Evolutionary conservation across 37 sponge, comb jelly and placozoan genomes (phyloP).

Genomic region (Beroe ovata): DNA sequence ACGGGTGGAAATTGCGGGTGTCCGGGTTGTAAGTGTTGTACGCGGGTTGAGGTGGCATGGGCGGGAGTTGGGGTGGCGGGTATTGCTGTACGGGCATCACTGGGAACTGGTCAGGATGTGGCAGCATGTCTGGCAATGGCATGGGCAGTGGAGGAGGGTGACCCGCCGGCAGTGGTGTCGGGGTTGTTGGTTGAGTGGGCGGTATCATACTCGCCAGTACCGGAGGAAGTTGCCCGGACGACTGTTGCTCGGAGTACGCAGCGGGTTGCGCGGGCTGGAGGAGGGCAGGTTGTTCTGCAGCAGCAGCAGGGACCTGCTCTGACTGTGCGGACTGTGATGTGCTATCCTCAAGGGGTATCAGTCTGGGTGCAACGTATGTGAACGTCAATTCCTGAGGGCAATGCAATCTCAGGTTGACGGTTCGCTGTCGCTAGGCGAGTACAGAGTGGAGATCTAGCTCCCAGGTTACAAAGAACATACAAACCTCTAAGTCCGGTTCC

Average conservation of each 20-base stretch:
- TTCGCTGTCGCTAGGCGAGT: too few species aligned
- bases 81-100: not conserved
- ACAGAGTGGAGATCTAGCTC: too few species aligned
- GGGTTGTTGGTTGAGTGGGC: not conserved
- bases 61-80: conserved; percentile 9
- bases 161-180: not conserved
- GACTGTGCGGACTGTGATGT: not conserved
- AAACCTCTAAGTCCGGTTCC: conserved; percentile 26
- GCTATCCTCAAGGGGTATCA: conserved; percentile 31
- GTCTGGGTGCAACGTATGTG: conserved; percentile 8
- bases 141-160: not conserved
- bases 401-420: too few species aligned
- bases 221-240: conserved; percentile 1
- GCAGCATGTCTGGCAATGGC: conserved; percentile 34
- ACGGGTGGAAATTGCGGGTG: not conserved
- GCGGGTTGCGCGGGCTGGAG: not conserved
- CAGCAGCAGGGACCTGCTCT: not conserved
- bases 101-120: conserved; percentile 15
- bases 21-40: conserved; percentile 62
- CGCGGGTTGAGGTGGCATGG: not conserved
- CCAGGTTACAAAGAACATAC: not conserved
- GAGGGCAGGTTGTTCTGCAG: not conserved
- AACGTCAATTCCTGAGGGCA: conserved; percentile 42
- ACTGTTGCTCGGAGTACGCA: not conserved
- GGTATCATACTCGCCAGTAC: conserved; percentile 31